Conservation (phyloP, 1,140 invertebrate genomes). For the Ylistrum balloti region DNA sequence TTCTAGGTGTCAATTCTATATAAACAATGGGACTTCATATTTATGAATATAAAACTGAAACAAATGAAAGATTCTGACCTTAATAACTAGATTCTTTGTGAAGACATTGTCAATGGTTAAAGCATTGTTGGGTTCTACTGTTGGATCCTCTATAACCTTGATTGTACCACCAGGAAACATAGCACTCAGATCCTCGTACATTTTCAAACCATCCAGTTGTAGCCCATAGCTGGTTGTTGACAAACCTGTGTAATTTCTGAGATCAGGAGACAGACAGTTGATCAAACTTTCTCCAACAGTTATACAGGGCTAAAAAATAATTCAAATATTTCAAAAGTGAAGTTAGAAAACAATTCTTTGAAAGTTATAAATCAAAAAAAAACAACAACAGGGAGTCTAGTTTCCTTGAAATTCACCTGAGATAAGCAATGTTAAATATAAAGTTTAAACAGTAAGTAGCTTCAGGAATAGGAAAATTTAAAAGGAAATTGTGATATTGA, state of each 20-base stretch:
- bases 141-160: background rate
- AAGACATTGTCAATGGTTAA: constrained; percentile 3
- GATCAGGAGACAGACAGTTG: background rate
- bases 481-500: too few species aligned
- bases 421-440: too few species aligned
- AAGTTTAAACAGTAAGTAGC: too few species aligned
- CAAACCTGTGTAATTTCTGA: background rate
- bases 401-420: too few species aligned
- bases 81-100: background rate
- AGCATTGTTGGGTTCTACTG: background rate
- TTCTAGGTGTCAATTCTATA: too few species aligned
- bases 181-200: background rate
- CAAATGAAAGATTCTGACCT: background rate
- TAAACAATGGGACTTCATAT: too few species aligned
- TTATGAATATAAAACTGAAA: too few species aligned
- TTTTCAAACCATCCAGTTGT: background rate
- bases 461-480: too few species aligned
- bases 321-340: too few species aligned
- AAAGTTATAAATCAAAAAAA: too few species aligned
- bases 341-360: too few species aligned
- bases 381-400: too few species aligned
- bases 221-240: background rate
- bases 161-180: background rate
- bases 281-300: background rate
- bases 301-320: background rate